phyloP scores from a whole-genome alignment of 1,140 invertebrate species.

The Neelides sp. region DNA sequence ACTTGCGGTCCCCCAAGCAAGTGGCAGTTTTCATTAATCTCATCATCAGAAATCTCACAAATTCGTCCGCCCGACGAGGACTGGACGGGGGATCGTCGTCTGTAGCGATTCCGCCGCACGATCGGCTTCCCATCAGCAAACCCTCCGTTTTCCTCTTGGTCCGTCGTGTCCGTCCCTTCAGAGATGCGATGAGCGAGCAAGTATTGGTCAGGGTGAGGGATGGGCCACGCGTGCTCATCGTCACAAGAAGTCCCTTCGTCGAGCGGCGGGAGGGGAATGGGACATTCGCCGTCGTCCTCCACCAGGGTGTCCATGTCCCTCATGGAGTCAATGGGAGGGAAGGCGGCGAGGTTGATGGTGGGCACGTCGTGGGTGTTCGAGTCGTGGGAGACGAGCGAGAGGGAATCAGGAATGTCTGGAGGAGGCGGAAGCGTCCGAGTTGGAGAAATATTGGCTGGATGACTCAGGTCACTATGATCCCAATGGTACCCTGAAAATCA shows the following conservation, averaged over 20 bases:
- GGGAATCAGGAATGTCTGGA: slow-evolving; percentile 25
- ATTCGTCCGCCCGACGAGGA: slow-evolving; percentile 2
- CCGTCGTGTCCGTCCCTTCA: slow-evolving; percentile 6
- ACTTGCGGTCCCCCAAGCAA: slow-evolving; percentile 11
- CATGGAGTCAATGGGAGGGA: slow-evolving; percentile 21
- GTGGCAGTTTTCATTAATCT: slow-evolving; percentile 26
- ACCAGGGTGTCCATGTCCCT: slow-evolving; percentile 25
- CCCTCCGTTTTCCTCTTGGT: slow-evolving; percentile 2
- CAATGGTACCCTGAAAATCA: slow-evolving; percentile 22
- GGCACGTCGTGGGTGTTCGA: slow-evolving; percentile 20
- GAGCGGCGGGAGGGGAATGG: not conserved
- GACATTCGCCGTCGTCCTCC: slow-evolving; percentile 18
- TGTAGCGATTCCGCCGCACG: slow-evolving; percentile 24
- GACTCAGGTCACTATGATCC: slow-evolving; percentile 24
- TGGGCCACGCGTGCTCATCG: slow-evolving; percentile 16
- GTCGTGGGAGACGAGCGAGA: slow-evolving; percentile 28
- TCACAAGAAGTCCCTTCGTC: slow-evolving; percentile 20
- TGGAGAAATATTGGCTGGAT: slow-evolving; percentile 29
- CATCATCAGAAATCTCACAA: slow-evolving; percentile 22
- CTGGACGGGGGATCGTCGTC: slow-evolving; percentile 14
- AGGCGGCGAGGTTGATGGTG: slow-evolving; percentile 22
- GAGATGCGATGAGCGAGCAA: slow-evolving; percentile 16
- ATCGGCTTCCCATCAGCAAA: slow-evolving; percentile 7
- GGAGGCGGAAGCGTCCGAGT: slow-evolving; percentile 26
- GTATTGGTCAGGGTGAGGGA: slow-evolving; percentile 26